Percentiles rank a stretch among this genome's conserved stretches.
Conservation (phyloP, 2,888 invertebrate species). For the Homarus gammarus region DNA sequence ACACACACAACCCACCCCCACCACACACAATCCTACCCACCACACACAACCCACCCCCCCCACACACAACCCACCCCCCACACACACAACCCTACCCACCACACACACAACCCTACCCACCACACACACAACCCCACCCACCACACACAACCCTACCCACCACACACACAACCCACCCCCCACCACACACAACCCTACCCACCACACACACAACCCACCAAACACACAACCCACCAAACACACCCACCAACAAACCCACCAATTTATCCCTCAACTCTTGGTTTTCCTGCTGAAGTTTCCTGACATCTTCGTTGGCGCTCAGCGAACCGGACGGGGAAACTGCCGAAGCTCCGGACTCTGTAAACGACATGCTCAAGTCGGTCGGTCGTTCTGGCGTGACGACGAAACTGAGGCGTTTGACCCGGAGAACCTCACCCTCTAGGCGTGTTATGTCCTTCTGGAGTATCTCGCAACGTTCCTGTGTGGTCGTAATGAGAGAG, state of each 20-base stretch:
- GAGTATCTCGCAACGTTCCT: slow-evolving; percentile 52
- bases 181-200: too few relatives aligned
- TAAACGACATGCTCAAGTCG: neutral
- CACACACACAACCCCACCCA: too few relatives aligned
- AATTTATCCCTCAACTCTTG: slow-evolving; percentile 8
- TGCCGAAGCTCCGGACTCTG: neutral
- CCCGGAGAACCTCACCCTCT: slow-evolving; percentile 46
- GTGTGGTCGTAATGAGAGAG: neutral
- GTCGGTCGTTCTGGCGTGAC: neutral
- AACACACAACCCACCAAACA: neutral
- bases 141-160: too few relatives aligned
- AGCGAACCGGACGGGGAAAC: neutral
- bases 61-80: too few relatives aligned
- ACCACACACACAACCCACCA: too few relatives aligned
- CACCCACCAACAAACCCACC: neutral
- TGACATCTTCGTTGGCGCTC: neutral
- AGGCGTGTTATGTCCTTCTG: slow-evolving; percentile 48
- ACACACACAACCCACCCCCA: too few relatives aligned
- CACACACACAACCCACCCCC: too few relatives aligned
- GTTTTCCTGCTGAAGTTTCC: slow-evolving; percentile 5
- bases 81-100: too few relatives aligned
- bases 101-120: too few relatives aligned
- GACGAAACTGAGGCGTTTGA: slow-evolving; percentile 53
- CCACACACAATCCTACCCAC: too few relatives aligned
- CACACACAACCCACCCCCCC: too few relatives aligned